Percentiles rank a stretch among this genome's conserved stretches.
These are phyloP conservation scores for Cydia strobilella DNA, from an alignment of 1,140 invertebrate genomes.

Conservation along the genomic window DNA sequence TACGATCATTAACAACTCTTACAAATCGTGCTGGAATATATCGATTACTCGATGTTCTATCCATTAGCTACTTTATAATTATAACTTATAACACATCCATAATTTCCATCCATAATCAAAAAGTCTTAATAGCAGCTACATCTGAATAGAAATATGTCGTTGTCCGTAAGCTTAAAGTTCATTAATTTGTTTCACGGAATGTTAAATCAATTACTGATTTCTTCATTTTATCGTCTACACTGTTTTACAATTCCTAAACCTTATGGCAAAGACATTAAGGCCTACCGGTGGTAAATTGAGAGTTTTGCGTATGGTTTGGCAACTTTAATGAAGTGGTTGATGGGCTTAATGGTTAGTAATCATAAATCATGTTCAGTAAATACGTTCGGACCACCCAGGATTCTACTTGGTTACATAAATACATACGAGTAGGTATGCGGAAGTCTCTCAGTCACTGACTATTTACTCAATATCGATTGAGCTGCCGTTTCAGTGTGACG, in stretches of 20 bases:
- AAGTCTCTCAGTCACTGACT: too few relatives aligned
- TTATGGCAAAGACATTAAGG: too few relatives aligned
- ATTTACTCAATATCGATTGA: too few relatives aligned
- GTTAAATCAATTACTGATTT: conserved; percentile 15
- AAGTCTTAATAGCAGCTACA: not conserved
- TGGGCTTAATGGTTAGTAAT: not conserved
- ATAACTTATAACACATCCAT: not conserved
- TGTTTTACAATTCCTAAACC: too few relatives aligned
- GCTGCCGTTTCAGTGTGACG: too few relatives aligned
- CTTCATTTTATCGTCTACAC: not conserved
- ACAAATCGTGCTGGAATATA: not conserved
- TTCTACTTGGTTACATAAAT: not conserved
- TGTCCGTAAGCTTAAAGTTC: not conserved
- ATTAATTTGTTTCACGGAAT: conserved; percentile 17
- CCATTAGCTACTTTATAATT: not conserved
- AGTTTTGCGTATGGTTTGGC: not conserved
- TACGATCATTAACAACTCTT: not conserved
- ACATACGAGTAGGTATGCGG: too few relatives aligned
- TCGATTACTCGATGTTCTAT: not conserved
- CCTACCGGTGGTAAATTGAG: too few relatives aligned
- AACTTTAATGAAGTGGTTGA: conserved; percentile 15
- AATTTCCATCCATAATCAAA: not conserved
- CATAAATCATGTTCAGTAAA: not conserved
- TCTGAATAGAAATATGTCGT: not conserved
- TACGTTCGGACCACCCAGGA: not conserved